Evolutionary conservation across 2,888 invertebrate species (phyloP).

Genomic region (Scelioninae gen. 1): DNA sequence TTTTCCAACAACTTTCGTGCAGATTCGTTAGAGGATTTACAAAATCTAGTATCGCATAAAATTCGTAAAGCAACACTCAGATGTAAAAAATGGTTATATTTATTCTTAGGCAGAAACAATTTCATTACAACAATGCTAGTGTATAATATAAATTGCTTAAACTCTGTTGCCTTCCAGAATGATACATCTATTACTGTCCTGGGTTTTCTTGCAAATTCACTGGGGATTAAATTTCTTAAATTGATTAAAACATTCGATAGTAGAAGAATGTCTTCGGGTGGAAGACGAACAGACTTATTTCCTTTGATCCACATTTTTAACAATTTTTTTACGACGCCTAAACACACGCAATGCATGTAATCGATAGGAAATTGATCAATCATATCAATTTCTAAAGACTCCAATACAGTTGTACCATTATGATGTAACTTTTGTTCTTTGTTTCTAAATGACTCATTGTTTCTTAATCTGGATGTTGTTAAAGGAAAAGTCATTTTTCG

Average conservation of each 20-base stretch:
- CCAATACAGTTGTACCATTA: slow-evolving; percentile 5
- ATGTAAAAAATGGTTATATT: slow-evolving; percentile 71
- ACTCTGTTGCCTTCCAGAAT: slow-evolving; percentile 74
- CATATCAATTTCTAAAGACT: slow-evolving; percentile 16
- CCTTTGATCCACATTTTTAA: slow-evolving; percentile 10
- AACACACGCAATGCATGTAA: slow-evolving; percentile 31
- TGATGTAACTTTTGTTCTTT: slow-evolving; percentile 11
- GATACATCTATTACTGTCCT: slow-evolving; percentile 6
- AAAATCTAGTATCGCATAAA: slow-evolving; percentile 44
- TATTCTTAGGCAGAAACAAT: slow-evolving; percentile 50
- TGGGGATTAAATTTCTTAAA: slow-evolving; percentile 11
- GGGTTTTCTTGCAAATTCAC: slow-evolving; percentile 29
- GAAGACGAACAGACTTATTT: neutral
- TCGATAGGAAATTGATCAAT: slow-evolving; percentile 19
- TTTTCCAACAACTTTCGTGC: slow-evolving; percentile 43
- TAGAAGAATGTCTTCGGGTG: neutral
- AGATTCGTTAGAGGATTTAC: slow-evolving; percentile 27
- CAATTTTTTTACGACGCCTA: slow-evolving; percentile 23
- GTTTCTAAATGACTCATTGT: slow-evolving; percentile 6
- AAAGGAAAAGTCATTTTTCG: slow-evolving; percentile 14
- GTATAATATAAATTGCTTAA: slow-evolving; percentile 72
- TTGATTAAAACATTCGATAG: slow-evolving; percentile 5
- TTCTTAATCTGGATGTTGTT: neutral
- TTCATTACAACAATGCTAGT: slow-evolving; percentile 72
- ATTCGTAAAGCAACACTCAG: slow-evolving; percentile 71